phyloP scores from a whole-genome alignment of 2,113 vertebrate genomes.

The Smithornis capensis region DNA sequence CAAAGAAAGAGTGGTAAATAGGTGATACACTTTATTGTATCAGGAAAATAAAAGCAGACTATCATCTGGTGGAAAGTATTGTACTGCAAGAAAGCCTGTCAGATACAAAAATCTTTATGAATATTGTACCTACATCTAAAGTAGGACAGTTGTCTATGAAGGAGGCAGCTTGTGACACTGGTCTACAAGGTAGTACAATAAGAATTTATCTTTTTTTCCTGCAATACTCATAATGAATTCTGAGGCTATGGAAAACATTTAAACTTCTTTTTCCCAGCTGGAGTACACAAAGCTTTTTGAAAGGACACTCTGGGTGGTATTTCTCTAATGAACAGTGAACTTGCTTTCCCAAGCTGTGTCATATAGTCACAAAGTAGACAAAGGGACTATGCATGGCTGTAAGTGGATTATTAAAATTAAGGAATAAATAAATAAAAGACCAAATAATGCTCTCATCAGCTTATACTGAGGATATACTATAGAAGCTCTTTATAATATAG shows the following conservation, averaged over 20 bases:
- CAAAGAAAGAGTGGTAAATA: constrained; percentile 40
- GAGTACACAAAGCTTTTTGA: constrained; percentile 44
- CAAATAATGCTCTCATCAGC: neutral
- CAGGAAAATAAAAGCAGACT: constrained; percentile 34
- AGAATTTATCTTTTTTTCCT: constrained; percentile 46
- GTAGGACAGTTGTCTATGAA: constrained; percentile 58
- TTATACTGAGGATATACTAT: neutral
- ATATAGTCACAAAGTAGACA: constrained; percentile 45
- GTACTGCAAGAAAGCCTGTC: constrained; percentile 15
- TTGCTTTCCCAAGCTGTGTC: constrained; percentile 37
- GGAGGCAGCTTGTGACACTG: constrained; percentile 38
- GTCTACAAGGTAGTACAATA: constrained; percentile 55
- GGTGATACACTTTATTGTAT: neutral
- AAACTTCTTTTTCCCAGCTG: constrained; percentile 21
- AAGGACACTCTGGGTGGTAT: constrained; percentile 48
- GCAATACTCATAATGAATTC: constrained; percentile 42
- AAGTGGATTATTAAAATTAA: constrained; percentile 31
- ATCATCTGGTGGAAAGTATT: constrained; percentile 22
- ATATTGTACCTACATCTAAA: constrained; percentile 65
- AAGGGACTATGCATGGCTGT: neutral
- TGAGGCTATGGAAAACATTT: constrained; percentile 48
- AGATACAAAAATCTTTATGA: constrained; percentile 56
- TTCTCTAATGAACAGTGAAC: constrained; percentile 63
- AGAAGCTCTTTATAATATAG: neutral
- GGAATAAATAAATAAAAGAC: constrained; percentile 16